phyloP scores from a whole-genome alignment of 1,140 invertebrate species.

The Chymomyza costata region DNA sequence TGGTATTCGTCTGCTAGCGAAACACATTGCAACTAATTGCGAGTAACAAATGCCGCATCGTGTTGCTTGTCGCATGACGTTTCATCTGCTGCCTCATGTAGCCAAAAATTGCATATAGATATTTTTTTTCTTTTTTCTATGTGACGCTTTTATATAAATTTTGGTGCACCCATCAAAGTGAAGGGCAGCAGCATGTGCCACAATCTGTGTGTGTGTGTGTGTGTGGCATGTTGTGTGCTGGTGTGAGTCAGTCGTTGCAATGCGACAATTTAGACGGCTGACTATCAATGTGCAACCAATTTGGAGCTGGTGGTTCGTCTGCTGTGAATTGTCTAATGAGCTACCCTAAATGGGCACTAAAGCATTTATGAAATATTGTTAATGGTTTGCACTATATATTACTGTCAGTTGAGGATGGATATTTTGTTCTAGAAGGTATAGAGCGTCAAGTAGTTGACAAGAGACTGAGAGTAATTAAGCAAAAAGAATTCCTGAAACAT shows the following conservation, averaged over 20 bases:
- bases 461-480: too few species aligned
- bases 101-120: conserved; percentile 11
- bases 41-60: conserved; percentile 70
- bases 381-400: too few species aligned
- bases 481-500: too few species aligned
- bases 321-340: conserved; percentile 10
- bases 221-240: not conserved
- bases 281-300: too few species aligned
- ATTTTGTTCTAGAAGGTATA: too few species aligned
- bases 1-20: conserved; percentile 36
- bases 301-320: conserved; percentile 1
- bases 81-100: conserved; percentile 20
- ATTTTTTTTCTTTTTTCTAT: conserved; percentile 5
- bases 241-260: too few species aligned
- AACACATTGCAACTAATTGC: conserved; percentile 71
- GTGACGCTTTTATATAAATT: conserved; percentile 9
- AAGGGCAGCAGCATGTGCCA: conserved; percentile 62
- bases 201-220: not conserved
- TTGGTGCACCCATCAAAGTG: conserved; percentile 33
- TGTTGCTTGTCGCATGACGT: conserved; percentile 63
- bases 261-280: too few species aligned
- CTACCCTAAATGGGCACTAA: too few species aligned
- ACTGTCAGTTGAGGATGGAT: too few species aligned
- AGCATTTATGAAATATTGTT: too few species aligned
- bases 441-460: too few species aligned